phyloP scores from a whole-genome alignment of 2,113 vertebrate species.

The Carollia perspicillata region DNA sequence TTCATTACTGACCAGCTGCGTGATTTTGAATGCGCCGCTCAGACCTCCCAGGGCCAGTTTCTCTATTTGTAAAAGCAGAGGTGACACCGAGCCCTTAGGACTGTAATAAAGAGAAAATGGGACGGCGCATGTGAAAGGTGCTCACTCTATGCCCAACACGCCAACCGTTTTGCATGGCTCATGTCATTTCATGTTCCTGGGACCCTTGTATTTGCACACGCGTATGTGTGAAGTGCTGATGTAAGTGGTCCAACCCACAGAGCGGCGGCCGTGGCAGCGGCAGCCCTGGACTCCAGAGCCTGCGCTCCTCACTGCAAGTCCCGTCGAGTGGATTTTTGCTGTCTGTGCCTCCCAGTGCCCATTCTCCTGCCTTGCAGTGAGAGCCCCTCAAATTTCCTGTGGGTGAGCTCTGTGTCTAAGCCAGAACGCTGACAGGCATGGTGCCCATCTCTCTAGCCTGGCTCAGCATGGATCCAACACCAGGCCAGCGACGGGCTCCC shows the following conservation, averaged over 20 bases:
- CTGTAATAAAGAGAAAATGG: not conserved
- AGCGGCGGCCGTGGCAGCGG: not conserved
- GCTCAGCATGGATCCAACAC: not conserved
- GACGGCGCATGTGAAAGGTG: accelerated
- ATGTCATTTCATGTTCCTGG: not conserved
- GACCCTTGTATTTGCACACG: not conserved
- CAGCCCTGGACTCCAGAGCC: not conserved
- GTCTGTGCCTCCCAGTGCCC: not conserved
- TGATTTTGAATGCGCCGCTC: not conserved
- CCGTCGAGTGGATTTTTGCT: accelerated
- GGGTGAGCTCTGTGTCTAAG: not conserved
- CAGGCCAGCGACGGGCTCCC: not conserved
- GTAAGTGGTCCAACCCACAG: not conserved
- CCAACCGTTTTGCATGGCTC: not conserved
- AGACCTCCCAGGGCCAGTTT: not conserved
- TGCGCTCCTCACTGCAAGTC: not conserved
- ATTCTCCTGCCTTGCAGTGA: not conserved
- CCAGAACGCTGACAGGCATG: not conserved
- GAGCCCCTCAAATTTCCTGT: not conserved
- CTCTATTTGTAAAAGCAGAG: not conserved
- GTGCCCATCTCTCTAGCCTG: not conserved
- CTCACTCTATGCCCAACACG: not conserved
- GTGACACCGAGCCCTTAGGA: not conserved
- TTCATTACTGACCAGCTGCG: not conserved
- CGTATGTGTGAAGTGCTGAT: not conserved